phyloP scores from a whole-genome alignment of 2,113 vertebrate genomes.

The Catagonus wagneri region DNA sequence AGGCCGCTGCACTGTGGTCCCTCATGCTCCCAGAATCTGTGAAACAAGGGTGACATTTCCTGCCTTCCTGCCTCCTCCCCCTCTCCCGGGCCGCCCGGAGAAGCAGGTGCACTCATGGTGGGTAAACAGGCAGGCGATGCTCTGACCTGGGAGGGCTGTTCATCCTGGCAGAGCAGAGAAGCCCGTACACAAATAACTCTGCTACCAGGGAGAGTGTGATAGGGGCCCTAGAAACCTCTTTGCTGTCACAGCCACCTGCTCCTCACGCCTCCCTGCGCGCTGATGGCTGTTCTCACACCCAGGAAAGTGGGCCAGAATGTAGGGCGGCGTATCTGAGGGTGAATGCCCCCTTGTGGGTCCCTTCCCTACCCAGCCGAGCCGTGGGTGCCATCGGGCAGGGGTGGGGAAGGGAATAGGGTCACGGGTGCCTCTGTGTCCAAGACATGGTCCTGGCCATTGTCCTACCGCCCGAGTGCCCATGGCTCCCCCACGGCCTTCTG shows the following conservation, averaged over 20 bases:
- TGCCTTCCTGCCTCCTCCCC: background rate
- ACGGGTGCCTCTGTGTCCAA: background rate
- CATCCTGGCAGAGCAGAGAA: background rate
- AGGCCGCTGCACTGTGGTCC: background rate
- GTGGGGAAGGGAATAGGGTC: background rate
- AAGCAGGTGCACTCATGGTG: slow-evolving; percentile 52
- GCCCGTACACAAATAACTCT: slow-evolving; percentile 62
- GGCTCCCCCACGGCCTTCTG: background rate
- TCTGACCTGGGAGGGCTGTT: background rate
- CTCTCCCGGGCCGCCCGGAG: background rate
- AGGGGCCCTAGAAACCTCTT: slow-evolving; percentile 66
- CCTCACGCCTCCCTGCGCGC: slow-evolving; percentile 69
- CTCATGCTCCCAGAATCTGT: background rate
- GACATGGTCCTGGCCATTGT: background rate
- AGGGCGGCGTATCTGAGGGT: slow-evolving; percentile 39
- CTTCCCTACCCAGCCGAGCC: background rate
- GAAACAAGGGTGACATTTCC: slow-evolving; percentile 46
- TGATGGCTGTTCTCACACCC: slow-evolving; percentile 69
- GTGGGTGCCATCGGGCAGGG: background rate
- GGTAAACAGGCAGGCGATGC: slow-evolving; percentile 16
- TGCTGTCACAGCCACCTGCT: slow-evolving; percentile 71
- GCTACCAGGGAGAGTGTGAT: slow-evolving; percentile 59
- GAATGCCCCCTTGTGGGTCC: background rate
- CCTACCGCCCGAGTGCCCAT: background rate
- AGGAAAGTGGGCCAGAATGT: slow-evolving; percentile 80